These are phyloP conservation scores for Drosophila subsilvestris DNA, from an alignment of 2,888 invertebrate genomes.

Conservation along the genomic window DNA sequence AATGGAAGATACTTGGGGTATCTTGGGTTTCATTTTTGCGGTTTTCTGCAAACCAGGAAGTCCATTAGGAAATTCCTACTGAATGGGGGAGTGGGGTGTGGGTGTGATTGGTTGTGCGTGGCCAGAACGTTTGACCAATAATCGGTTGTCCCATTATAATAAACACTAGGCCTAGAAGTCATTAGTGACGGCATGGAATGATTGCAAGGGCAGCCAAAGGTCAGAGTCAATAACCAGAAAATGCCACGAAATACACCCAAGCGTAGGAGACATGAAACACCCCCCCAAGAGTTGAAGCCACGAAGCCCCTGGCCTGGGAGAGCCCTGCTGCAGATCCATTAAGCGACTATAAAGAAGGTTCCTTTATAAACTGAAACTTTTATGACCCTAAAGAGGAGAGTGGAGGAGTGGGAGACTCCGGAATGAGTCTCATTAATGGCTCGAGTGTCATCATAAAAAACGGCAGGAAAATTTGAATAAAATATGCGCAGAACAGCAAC, in stretches of 20 bases:
- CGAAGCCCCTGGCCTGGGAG: not conserved
- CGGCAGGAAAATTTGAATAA: not conserved
- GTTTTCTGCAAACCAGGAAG: conserved; percentile 12
- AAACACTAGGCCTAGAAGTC: conserved; percentile 27
- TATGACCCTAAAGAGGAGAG: conserved; percentile 30
- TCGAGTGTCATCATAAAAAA: conserved; percentile 2
- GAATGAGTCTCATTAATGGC: conserved; percentile 16
- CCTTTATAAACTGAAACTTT: conserved; percentile 8
- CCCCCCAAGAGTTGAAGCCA: not conserved
- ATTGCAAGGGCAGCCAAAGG: conserved; percentile 16
- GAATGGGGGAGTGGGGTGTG: not conserved
- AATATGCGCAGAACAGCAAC: not conserved
- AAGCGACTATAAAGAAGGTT: not conserved
- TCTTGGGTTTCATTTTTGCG: conserved; percentile 20
- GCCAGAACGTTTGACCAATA: conserved; percentile 44
- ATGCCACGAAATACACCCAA: conserved; percentile 7
- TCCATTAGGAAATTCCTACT: conserved; percentile 6
- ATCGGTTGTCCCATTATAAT: conserved; percentile 51
- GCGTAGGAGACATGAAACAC: not conserved
- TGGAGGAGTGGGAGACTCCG: not conserved
- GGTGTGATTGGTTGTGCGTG: conserved; percentile 10
- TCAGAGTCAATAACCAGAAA: conserved; percentile 39
- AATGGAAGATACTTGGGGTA: conserved; percentile 1
- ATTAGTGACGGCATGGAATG: conserved; percentile 31
- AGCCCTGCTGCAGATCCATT: not conserved